Conservation (phyloP, 2,113 vertebrate genomes). For the Procavia capensis region DNA sequence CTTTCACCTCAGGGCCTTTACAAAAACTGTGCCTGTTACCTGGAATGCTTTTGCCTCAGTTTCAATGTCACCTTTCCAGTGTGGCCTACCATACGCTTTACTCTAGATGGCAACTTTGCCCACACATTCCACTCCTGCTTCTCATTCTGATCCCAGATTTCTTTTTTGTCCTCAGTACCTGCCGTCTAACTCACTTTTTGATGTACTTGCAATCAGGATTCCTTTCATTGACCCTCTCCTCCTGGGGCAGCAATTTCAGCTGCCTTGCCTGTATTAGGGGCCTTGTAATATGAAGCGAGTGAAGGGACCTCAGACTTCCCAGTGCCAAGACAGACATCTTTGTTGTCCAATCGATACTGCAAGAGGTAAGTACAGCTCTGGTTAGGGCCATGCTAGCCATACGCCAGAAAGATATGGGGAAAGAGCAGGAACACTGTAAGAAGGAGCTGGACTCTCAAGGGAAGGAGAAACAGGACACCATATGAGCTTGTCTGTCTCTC, state of each 20-base stretch:
- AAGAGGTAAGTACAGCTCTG: background rate
- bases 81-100: background rate
- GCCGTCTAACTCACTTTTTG: background rate
- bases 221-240: background rate
- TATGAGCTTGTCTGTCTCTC: background rate
- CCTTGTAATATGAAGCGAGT: accelerated
- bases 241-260: background rate
- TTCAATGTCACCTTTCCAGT: background rate
- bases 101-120: background rate
- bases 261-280: background rate
- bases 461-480: background rate
- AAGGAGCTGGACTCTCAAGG: background rate
- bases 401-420: no score
- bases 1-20: background rate
- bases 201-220: no score
- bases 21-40: background rate
- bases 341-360: background rate
- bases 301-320: background rate
- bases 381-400: background rate
- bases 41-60: background rate
- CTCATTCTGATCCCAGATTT: background rate
- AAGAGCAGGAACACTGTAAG: background rate
- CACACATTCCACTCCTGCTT: background rate
- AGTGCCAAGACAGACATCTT: background rate
- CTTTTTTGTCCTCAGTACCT: background rate